Evolutionary conservation across 1,140 invertebrate genomes (phyloP).

Genomic region (Dufourea novaeangliae): DNA sequence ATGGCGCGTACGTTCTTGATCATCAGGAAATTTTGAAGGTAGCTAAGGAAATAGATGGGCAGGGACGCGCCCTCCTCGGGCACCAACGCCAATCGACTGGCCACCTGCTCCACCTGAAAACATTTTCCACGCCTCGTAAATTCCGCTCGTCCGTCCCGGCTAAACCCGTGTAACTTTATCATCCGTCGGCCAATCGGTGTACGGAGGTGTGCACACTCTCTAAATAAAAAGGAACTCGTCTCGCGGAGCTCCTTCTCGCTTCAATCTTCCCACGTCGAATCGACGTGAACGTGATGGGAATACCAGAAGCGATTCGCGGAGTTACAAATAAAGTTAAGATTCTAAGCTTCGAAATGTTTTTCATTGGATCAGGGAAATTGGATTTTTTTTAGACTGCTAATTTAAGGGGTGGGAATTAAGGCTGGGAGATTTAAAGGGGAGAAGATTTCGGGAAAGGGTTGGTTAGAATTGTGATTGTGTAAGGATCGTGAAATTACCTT

Average conservation of each 20-base stretch:
- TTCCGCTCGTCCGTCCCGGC: neutral
- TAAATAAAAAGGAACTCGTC: neutral
- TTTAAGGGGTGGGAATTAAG: too few relatives aligned
- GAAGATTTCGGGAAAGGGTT: neutral
- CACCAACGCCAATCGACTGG: slow-evolving; percentile 90
- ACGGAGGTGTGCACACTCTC: neutral
- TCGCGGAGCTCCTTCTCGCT: neutral
- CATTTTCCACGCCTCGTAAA: slow-evolving; percentile 18
- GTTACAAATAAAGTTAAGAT: neutral
- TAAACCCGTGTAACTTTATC: slow-evolving; percentile 5
- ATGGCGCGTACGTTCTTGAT: slow-evolving; percentile 86
- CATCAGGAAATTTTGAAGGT: slow-evolving; percentile 89
- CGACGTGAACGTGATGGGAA: neutral
- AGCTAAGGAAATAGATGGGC: slow-evolving; percentile 93
- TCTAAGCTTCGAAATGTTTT: too few relatives aligned
- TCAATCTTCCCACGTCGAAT: neutral
- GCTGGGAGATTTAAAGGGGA: too few relatives aligned
- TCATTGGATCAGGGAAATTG: too few relatives aligned
- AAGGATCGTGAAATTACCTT: slow-evolving; percentile 82
- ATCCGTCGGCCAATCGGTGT: neutral
- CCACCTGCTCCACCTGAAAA: slow-evolving; percentile 86
- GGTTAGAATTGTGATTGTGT: slow-evolving; percentile 1
- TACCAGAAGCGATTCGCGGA: neutral
- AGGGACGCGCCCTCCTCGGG: slow-evolving; percentile 91
- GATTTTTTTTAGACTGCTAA: too few relatives aligned